Conservation (phyloP, 1,140 invertebrate genomes). For the Euwallacea fornicatus region DNA sequence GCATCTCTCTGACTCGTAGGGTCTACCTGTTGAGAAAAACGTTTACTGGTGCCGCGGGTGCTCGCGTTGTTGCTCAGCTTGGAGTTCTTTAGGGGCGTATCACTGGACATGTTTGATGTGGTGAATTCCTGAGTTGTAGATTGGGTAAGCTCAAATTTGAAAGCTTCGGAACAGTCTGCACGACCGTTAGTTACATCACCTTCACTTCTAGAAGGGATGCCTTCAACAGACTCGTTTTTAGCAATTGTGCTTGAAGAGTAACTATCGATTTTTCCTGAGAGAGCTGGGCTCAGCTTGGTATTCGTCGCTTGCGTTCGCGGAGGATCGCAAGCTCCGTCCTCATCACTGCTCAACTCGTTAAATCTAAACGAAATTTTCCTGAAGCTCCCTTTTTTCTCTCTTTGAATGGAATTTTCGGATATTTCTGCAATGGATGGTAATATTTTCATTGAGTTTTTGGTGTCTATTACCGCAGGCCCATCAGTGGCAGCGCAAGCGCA, state of each 20-base stretch:
- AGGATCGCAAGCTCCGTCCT: slow-evolving; percentile 12
- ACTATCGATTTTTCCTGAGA: slow-evolving; percentile 16
- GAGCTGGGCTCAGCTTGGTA: slow-evolving; percentile 22
- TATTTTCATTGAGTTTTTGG: slow-evolving; percentile 37
- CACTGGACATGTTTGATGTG: not conserved
- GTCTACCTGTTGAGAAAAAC: slow-evolving; percentile 14
- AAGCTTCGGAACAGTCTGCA: no score
- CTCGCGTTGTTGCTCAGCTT: not conserved
- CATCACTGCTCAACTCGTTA: slow-evolving; percentile 16
- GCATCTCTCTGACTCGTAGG: no score
- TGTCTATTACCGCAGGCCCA: slow-evolving; percentile 30
- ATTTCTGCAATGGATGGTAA: slow-evolving; percentile 44
- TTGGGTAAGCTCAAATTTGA: no score
- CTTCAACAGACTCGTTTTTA: slow-evolving; percentile 10
- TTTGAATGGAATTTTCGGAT: slow-evolving; percentile 34
- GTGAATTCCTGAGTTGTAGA: no score
- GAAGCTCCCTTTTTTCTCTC: slow-evolving; percentile 21
- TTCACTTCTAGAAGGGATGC: no score
- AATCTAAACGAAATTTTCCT: slow-evolving; percentile 18
- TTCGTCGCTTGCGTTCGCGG: slow-evolving; percentile 17
- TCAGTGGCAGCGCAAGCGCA: slow-evolving; percentile 22
- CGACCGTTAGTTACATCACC: no score
- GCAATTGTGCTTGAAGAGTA: slow-evolving; percentile 15
- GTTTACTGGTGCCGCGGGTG: not conserved
- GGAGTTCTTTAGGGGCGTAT: not conserved